Evolutionary conservation across 2,888 invertebrate species (phyloP), one percentile per base, ranked within the genome.

Genomic region (Parnassius smintheus): DNA sequence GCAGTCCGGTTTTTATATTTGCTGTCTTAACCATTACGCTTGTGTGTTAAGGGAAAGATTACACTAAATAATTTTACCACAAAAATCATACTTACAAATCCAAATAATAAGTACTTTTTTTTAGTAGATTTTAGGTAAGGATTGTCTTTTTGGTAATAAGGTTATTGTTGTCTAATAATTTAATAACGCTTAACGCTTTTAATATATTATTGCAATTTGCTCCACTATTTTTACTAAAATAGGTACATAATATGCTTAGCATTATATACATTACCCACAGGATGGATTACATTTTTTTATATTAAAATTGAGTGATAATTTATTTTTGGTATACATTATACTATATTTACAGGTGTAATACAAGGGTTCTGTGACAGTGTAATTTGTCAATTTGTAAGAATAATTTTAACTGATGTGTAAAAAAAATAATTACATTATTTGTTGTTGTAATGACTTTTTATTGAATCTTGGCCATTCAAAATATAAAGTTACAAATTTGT

Each of bases 391-490:
- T 59, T 41, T 59, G 50, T 51, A 55, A 55, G 55, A 46, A 50
- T 55, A 35, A 63, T 50, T 63, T 51, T 55, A 59, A 58, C 51
- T 44, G 25, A 50, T 13, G n/a, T 44, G n/a, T 54, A 25, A 59
- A 55, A n/a, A 13, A 18, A 64, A 64, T 59, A 64, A 64, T 56
- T 64, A 64, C 50, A 64, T 56, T 59, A 56, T 56, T 59, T 48
- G 56, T 56, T 25, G 18, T 50, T 62, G 13, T 9, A 42, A n/a
- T 41, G 7, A 9, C 52, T 52, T 46, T 13, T 56, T 56, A 48
- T 11, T 57, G 13, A 8, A 42, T 44, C 7, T 22, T 22, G 4
- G 18, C 13, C 22, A 18, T 35, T 1, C 35, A 35, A 35, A 35
- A 35, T 35, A 35, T 7, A 35, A 35, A 35, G 35, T 35, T 7